Conservation (phyloP, 2,888 invertebrate genomes). For the Hypsopygia costalis region DNA sequence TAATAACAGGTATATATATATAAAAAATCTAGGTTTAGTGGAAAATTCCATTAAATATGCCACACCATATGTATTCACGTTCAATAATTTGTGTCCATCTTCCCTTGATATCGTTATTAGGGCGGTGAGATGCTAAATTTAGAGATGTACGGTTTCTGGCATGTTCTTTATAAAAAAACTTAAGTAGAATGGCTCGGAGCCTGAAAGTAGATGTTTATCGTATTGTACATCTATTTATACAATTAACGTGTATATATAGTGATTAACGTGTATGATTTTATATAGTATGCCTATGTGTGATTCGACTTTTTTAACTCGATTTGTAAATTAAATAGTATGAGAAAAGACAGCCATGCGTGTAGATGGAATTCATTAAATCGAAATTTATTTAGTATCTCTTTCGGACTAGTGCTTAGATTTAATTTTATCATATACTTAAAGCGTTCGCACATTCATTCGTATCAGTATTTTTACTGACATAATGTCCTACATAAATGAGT, state of each 20-base stretch:
- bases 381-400: slow-evolving; percentile 34
- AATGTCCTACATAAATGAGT: no score
- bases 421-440: slow-evolving; percentile 3
- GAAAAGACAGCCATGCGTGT: slow-evolving; percentile 7
- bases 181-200: slow-evolving; percentile 31
- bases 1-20: no score
- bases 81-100: no score
- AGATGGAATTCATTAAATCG: slow-evolving; percentile 7
- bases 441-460: no score
- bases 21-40: no score
- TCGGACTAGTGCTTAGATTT: slow-evolving; percentile 19
- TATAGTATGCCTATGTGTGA: slow-evolving; percentile 23
- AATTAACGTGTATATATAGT: slow-evolving; percentile 21
- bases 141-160: slow-evolving; percentile 26
- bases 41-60: no score
- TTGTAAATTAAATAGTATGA: slow-evolving; percentile 21
- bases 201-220: slow-evolving; percentile 27
- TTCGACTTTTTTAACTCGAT: slow-evolving; percentile 15
- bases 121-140: slow-evolving; percentile 28
- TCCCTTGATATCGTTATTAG: slow-evolving; percentile 5
- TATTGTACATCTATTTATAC: slow-evolving; percentile 27
- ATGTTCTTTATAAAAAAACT: slow-evolving; percentile 19
- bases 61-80: no score
- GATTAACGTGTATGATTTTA: slow-evolving; percentile 19
- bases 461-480: no score